Conservation (phyloP, 2,797 vertebrate genomes). For the Pseudopleuronectes americanus region DNA sequence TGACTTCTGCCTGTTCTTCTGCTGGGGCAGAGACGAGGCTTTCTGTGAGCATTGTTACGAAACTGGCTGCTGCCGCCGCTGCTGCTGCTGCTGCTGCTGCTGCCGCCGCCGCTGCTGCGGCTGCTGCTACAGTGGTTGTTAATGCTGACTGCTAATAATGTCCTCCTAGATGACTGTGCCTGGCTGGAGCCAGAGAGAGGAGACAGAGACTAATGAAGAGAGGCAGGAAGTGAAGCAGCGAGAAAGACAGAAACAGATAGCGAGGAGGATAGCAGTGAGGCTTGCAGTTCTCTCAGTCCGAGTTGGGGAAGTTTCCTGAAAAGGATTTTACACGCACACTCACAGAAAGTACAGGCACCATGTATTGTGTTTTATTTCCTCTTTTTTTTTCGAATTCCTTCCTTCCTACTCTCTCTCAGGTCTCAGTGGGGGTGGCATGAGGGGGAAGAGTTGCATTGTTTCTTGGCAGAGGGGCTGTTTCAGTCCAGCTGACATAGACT, state of each 20-base stretch:
- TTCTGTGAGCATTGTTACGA: constrained; percentile 74
- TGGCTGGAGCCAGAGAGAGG: constrained; percentile 61
- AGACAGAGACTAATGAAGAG: constrained; percentile 70
- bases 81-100: constrained; percentile 41
- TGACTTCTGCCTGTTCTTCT: constrained; percentile 68
- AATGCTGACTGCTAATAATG: constrained; percentile 79
- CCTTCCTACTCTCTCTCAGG: constrained; percentile 64
- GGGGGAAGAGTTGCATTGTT: constrained; percentile 71
- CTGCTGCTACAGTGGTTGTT: constrained; percentile 61
- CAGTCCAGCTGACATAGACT: constrained; percentile 78
- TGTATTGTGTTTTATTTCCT: constrained; percentile 67
- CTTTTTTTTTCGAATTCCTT: constrained; percentile 43
- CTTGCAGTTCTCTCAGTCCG: constrained; percentile 20
- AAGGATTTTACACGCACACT: constrained; percentile 31
- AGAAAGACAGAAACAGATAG: constrained; percentile 48
- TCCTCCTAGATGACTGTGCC: constrained; percentile 72
- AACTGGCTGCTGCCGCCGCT: constrained; percentile 49
- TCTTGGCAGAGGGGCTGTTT: constrained; percentile 64
- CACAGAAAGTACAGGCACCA: constrained; percentile 45
- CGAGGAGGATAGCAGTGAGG: constrained; percentile 44
- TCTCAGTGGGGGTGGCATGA: constrained; percentile 43
- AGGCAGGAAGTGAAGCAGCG: constrained; percentile 59
- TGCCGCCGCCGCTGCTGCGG: constrained; percentile 40
- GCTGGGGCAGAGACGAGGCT: constrained; percentile 62
- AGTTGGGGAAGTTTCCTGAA: constrained; percentile 54